Evolutionary conservation across 2,888 invertebrate genomes (phyloP).

Genomic region (Rhopalosiphum nymphaeae): DNA sequence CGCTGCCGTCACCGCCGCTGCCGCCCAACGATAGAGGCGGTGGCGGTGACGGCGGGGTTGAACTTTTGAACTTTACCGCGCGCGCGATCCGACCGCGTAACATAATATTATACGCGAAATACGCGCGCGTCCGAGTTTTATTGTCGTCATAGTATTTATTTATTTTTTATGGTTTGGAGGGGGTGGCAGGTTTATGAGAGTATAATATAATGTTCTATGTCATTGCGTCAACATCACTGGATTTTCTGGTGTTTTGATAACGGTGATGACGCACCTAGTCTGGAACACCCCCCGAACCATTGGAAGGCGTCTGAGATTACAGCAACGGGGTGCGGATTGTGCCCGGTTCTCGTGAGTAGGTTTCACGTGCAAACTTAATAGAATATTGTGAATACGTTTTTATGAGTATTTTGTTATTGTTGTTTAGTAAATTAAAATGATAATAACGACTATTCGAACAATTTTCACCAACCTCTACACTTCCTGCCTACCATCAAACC

Average conservation of each 20-base stretch:
- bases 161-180: background rate
- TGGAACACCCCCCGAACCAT: background rate
- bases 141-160: background rate
- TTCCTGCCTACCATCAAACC: background rate
- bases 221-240: background rate
- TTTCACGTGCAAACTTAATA: background rate
- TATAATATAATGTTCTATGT: background rate
- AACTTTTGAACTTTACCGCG: constrained; percentile 66
- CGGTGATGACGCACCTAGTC: background rate
- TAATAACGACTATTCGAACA: background rate
- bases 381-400: background rate
- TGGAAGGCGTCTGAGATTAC: background rate
- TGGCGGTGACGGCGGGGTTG: constrained; percentile 36
- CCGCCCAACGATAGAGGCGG: background rate
- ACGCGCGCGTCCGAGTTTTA: constrained; percentile 32
- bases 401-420: background rate
- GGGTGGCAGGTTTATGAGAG: background rate
- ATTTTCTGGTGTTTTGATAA: constrained; percentile 24
- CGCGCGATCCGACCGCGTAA: constrained; percentile 77
- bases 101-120: constrained; percentile 16
- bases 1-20: background rate
- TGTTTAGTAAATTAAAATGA: background rate
- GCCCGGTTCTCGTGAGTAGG: background rate
- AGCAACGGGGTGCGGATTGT: background rate
- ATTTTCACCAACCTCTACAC: background rate